A percentile compares a stretch with the other conserved stretches of the same genome.
These are phyloP conservation scores for Grus americana DNA, from an alignment of 2,113 vertebrate genomes.

Conservation along the genomic window DNA sequence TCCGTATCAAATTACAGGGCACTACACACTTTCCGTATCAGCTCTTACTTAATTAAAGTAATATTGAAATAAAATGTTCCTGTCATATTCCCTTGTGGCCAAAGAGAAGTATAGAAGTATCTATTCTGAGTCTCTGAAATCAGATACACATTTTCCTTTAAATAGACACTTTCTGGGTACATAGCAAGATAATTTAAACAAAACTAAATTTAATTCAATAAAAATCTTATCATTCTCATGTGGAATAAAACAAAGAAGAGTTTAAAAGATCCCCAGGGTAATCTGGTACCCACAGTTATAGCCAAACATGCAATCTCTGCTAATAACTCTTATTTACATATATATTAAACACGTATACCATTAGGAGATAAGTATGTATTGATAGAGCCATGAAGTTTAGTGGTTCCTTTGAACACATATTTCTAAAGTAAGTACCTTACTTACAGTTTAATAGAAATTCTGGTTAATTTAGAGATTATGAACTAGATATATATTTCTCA, in stretches of 20 bases:
- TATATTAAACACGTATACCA: conserved; percentile 40
- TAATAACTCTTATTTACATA: conserved; percentile 66
- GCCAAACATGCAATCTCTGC: conserved; percentile 46
- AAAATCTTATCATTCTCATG: conserved; percentile 7
- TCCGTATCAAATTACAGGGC: conserved; percentile 13
- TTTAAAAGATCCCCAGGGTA: conserved; percentile 36
- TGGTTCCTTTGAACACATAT: conserved; percentile 21
- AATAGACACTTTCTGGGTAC: not conserved
- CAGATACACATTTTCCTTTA: conserved; percentile 19
- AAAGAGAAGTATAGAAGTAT: not conserved
- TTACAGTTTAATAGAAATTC: conserved; percentile 40
- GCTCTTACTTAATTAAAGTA: conserved; percentile 37
- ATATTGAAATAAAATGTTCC: conserved; percentile 21
- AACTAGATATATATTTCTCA: not conserved
- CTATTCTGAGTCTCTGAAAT: conserved; percentile 11
- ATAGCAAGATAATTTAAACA: conserved; percentile 42
- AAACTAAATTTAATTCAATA: conserved; percentile 45
- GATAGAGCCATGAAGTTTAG: conserved; percentile 50
- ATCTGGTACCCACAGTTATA: conserved; percentile 10
- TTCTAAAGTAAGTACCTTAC: conserved; percentile 36
- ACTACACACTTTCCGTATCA: conserved; percentile 23
- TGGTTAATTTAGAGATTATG: conserved; percentile 12
- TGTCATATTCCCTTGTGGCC: not conserved
- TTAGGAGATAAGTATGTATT: conserved; percentile 48
- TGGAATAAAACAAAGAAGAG: conserved; percentile 51